Evolutionary conservation across 1,140 invertebrate species (phyloP).

Genomic region (Apis cerana): DNA sequence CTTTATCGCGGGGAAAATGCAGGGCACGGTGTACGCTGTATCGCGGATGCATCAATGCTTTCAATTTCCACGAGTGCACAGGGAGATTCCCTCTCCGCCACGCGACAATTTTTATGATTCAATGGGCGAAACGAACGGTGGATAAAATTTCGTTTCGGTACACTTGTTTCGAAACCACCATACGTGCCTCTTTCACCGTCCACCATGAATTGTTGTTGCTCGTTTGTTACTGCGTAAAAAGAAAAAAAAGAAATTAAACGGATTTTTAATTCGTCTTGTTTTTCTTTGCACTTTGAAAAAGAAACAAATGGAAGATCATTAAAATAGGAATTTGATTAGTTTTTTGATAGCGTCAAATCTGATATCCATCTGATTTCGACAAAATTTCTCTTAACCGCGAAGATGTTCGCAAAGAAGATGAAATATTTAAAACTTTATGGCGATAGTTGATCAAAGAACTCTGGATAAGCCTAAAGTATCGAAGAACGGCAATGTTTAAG

Average conservation of each 20-base stretch:
- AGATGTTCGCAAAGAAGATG: neutral
- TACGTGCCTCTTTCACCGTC: neutral
- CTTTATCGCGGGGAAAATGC: conserved; percentile 15
- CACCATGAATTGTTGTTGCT: neutral
- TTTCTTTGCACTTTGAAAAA: no score
- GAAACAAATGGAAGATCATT: no score
- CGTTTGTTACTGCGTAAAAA: no score
- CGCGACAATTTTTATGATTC: conserved; percentile 9
- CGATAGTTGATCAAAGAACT: neutral
- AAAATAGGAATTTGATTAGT: no score
- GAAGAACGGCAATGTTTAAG: neutral
- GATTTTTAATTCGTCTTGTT: no score
- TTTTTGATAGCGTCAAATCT: no score
- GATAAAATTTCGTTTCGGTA: neutral
- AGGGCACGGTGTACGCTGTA: neutral
- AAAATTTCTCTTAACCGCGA: no score
- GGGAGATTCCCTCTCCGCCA: neutral
- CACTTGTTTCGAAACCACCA: neutral
- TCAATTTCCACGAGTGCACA: neutral
- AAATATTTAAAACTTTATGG: no score
- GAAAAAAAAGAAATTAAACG: no score
- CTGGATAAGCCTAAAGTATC: neutral
- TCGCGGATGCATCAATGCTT: neutral
- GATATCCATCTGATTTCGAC: no score
- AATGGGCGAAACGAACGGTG: neutral